These are phyloP conservation scores for Artibeus lituratus DNA, from an alignment of 2,797 vertebrate species.

Conservation along the genomic window DNA sequence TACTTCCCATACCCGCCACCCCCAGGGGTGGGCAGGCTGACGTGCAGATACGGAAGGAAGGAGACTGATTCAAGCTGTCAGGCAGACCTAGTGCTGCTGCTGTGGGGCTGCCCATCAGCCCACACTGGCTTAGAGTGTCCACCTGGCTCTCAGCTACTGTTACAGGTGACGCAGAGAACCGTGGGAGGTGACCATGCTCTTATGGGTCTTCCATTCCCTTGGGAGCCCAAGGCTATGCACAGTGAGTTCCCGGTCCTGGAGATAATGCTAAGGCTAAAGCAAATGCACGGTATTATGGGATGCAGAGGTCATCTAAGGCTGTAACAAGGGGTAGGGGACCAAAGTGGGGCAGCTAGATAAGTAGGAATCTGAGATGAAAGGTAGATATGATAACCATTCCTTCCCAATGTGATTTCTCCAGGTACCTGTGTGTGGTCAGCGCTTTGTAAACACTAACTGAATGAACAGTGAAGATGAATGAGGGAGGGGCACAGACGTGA, in stretches of 20 bases:
- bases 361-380: neutral
- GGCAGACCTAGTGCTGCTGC: neutral
- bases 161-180: neutral
- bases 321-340: neutral
- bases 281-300: neutral
- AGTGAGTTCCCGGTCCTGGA: neutral
- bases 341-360: neutral
- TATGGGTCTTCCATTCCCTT: neutral
- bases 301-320: neutral
- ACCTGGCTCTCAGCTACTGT: neutral
- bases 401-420: neutral
- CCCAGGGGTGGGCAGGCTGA: neutral
- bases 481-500: neutral
- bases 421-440: neutral
- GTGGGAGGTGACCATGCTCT: fast-evolving
- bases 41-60: neutral
- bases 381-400: neutral
- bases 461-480: neutral
- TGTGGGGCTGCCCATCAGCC: neutral
- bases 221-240: neutral
- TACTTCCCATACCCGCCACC: neutral
- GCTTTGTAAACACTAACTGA: neutral
- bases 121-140: neutral
- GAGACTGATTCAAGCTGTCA: neutral
- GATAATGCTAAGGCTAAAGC: neutral